Percentiles rank a stretch among this genome's conserved stretches.
Evolutionary conservation across 1,140 invertebrate genomes (phyloP).

Genomic region (Cecropterus lyciades): DNA sequence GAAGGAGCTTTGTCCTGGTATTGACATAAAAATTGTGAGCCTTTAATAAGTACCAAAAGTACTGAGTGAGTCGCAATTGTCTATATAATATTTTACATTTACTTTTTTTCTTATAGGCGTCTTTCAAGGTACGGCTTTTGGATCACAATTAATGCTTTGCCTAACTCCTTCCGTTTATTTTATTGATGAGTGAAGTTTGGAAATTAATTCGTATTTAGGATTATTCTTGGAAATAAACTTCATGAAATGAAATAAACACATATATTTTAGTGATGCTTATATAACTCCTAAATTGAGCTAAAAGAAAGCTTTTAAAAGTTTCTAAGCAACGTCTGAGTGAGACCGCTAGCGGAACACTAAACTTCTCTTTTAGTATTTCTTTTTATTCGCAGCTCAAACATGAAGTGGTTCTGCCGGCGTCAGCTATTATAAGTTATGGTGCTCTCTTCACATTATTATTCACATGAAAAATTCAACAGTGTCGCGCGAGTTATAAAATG

Average conservation of each 20-base stretch:
- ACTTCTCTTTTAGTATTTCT: slow-evolving; percentile 35
- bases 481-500: slow-evolving; percentile 45
- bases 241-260: too few species aligned
- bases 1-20: not conserved
- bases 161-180: too few species aligned
- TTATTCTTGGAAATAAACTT: too few species aligned
- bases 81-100: too few species aligned
- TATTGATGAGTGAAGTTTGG: too few species aligned
- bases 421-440: slow-evolving; percentile 35
- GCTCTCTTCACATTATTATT: slow-evolving; percentile 45
- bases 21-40: not conserved
- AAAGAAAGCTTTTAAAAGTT: slow-evolving; percentile 30
- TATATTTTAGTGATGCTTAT: too few species aligned
- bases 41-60: not conserved
- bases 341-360: slow-evolving; percentile 26
- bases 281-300: too few species aligned
- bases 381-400: slow-evolving; percentile 34
- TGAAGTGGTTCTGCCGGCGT: slow-evolving; percentile 27
- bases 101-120: too few species aligned
- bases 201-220: too few species aligned
- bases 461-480: slow-evolving; percentile 67
- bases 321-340: slow-evolving; percentile 27
- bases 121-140: too few species aligned
- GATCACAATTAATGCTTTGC: too few species aligned
- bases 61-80: too few species aligned